Base-by-base conservation (phyloP, 2,888 invertebrate genomes). In the Drosophila dives region DNA sequence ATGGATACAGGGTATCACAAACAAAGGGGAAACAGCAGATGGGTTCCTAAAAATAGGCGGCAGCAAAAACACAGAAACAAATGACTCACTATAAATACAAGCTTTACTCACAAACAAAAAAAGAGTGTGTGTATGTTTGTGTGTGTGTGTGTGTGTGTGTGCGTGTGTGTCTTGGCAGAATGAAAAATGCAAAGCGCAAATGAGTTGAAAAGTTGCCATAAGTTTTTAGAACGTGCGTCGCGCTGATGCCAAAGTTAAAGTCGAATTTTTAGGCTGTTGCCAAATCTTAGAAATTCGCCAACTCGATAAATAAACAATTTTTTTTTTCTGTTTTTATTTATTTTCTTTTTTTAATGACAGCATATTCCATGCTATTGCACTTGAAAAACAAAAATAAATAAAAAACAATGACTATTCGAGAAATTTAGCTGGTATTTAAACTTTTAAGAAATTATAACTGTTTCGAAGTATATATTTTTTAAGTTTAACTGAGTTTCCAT, bases 141-240 rank as follows among this genome's bases (percentile, higher is more conserved):
- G 20, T 49, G 42, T 23, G n/a, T 55, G 32, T 38, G 49, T 53
- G 54, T 64, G 77, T 80, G 77, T 75, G 20, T 60, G 32, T 60
- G 36, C 6, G 36, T 36, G 45, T 45, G 45, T 45, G 12, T 6
- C 29, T 11, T 29, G 81, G 69, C 78, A 83, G 73, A 83, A 85
- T 82, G 79, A 82, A 79, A 88, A 85, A 86, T 81, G 77, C 79
- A 80, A 80, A 80, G 78, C 85, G 80, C 83, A 88, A 89, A 89
- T 89, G 88, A 89, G 89, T 85, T 89, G 85, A 83, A 88, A 89
- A 89, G 72, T 88, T 89, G 63, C 81, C 80, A 83, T 83, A 87
- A 89, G 82, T 82, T 79, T 56, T 56, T 59, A 38, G 72, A 74
- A 76, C 80, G 69, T 80, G 78, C 54, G 64, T 49, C 66, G 65